Conservation (phyloP, 2,888 invertebrate genomes). For the Nomada ferruginata region DNA sequence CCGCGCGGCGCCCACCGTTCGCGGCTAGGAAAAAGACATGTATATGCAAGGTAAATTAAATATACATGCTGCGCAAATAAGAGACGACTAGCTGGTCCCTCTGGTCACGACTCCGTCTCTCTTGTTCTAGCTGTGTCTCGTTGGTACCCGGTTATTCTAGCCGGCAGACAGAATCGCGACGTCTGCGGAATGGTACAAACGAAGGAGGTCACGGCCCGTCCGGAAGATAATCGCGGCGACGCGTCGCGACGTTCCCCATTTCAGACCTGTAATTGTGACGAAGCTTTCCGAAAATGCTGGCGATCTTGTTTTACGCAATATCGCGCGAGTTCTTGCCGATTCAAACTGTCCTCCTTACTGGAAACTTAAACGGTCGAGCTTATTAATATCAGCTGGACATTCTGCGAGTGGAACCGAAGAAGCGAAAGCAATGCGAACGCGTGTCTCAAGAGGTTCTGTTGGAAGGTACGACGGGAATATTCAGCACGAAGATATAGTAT, state of each 20-base stretch:
- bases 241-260: slow-evolving; percentile 7
- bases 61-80: slow-evolving; percentile 72
- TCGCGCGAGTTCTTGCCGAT: background rate
- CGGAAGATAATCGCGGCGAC: slow-evolving; percentile 33
- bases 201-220: slow-evolving; percentile 44
- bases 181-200: slow-evolving; percentile 24
- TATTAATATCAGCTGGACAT: no score
- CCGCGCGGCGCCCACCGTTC: slow-evolving; percentile 22
- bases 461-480: no score
- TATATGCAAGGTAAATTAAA: slow-evolving; percentile 71
- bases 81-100: slow-evolving; percentile 51
- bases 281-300: background rate
- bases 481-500: no score
- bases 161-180: slow-evolving; percentile 31
- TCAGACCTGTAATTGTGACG: slow-evolving; percentile 14
- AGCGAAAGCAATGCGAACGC: no score
- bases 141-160: slow-evolving; percentile 15
- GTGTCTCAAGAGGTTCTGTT: no score
- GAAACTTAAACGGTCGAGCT: no score
- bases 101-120: slow-evolving; percentile 10
- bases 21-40: slow-evolving; percentile 58
- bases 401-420: no score
- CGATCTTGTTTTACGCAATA: background rate
- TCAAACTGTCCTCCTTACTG: background rate
- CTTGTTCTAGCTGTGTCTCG: background rate